Percentiles rank a stretch among this genome's conserved stretches.
Conservation (phyloP, 1,140 invertebrate genomes). For the Camponotus floridanus region DNA sequence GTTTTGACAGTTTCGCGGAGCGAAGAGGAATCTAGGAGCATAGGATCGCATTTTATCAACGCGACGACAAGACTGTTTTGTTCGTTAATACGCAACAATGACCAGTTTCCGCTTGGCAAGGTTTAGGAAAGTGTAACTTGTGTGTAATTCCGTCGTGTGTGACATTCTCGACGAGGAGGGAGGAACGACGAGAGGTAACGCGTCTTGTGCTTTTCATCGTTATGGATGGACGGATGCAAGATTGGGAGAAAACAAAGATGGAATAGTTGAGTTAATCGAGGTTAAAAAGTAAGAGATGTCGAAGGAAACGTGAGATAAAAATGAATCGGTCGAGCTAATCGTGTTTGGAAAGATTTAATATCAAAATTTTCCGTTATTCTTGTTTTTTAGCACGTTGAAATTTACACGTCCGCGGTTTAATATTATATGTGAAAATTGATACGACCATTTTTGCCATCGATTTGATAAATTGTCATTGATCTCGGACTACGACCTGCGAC, state of each 20-base stretch:
- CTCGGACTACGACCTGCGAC: slow-evolving; percentile 22
- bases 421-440: not conserved
- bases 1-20: slow-evolving; percentile 70
- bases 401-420: not conserved
- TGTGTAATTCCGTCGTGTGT: not conserved
- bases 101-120: slow-evolving; percentile 41
- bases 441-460: not conserved
- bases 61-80: slow-evolving; percentile 47
- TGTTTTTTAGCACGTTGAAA: not conserved
- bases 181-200: not conserved
- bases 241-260: not conserved
- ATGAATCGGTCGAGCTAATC: not conserved
- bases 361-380: too few species aligned
- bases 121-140: slow-evolving; percentile 4
- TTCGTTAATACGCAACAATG: slow-evolving; percentile 36
- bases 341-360: too few species aligned
- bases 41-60: slow-evolving; percentile 37
- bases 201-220: not conserved
- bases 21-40: slow-evolving; percentile 65
- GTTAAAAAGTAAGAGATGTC: not conserved
- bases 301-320: not conserved
- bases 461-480: slow-evolving; percentile 51
- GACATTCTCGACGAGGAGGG: not conserved
- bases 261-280: not conserved
- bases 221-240: not conserved